Evolutionary conservation across 2,113 vertebrate genomes (phyloP), one percentile per base, ranked within the genome.

Genomic region (Lucifuga dentata): DNA sequence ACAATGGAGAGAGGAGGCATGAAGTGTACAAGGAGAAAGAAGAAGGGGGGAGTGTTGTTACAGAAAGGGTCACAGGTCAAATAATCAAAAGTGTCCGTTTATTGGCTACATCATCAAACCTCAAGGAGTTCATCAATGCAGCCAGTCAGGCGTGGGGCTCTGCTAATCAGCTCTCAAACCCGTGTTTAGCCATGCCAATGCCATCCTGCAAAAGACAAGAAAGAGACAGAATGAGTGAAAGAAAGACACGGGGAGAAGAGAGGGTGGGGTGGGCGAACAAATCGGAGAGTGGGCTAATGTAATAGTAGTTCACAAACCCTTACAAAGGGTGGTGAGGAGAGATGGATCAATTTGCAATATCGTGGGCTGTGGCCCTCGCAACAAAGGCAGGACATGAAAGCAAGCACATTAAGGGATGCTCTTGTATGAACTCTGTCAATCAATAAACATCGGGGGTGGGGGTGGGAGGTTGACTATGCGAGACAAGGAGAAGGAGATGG

Each of bases 341-440:
- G 92, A 92, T 86, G 76, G 95, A 98, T 99, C 96, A 97, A 99
- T 98, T 95, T 95, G 95, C 95, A 97, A 97, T 97, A 97, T 95
- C 91, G 93, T 93, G 92, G 92, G 87, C 92, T 90, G 89, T 83
- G 76, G 90, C 83, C 92, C 87, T 72, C 89, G 61, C 73, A 82
- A 89, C 95, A 97, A 97, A 96, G 95, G 90, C 66, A 89, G 91
- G 94, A 96, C 96, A 95, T 96, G 93, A 97, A 97, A 96, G 95
- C 90, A 83, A 81, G 88, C 91, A 88, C 95, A 94, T 95, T 95
- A 95, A 95, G 95, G 87, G 92, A 93, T 92, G 94, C 91, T 94
- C 93, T 91, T 63, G 92, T 93, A 91, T 94, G 95, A 96, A 95
- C 93, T 89, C 88, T 91, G 89, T 89, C 89, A 94, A 97, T 98